Evolutionary conservation across 2,113 vertebrate species (phyloP), one percentile per base, ranked within the genome.

Genomic region (Epinephelus fuscoguttatus): DNA sequence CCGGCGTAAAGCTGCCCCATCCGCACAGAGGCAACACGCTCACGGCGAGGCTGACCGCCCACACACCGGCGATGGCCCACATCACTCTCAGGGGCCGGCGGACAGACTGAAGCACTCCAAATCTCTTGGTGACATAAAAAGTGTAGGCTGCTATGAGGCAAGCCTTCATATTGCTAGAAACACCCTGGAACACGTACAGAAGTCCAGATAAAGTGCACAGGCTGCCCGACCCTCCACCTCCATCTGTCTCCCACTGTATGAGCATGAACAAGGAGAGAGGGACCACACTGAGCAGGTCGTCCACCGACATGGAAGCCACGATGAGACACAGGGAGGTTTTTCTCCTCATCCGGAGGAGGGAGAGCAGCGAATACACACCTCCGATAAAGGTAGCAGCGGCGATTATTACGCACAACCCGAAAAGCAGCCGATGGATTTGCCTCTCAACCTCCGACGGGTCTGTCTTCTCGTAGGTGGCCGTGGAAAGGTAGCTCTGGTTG

Each of bases 131-230:
- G 10, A 95, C 94, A 91, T 96, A 97, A 88, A 98, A 98, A 94
- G 97, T 98, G 88, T 99, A 97, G 6, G 91, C 96, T 84, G 97
- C 96, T 33, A 99, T 95, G 0, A 98, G 94, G 12, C 96, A 96
- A 49, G 97, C 97, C 90, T 99, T 99, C 91, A 99, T 94, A 87
- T 97, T 98, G 95, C 97, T 97, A 0, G 97, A 97, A 84, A 99
- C 93, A 9, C 97, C 98, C 88, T 99, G 98, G 90, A 98, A 97
- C 62, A 97, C 85, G 88, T 99, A 99, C 0, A 98, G 86, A 56
- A 98, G 94, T 0, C 97, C 98, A 1, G 97, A 96, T 55, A 96
- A 85, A 69, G 96, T 95, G 93, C 98, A 99, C 66, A 97, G 86
- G 52, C 93, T 57, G 74, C 89, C 93, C 12, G 95, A 93, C 15